Evolutionary conservation across 2,888 invertebrate genomes (phyloP), one percentile per base, ranked within the genome.

Genomic region (Euproctis similis): DNA sequence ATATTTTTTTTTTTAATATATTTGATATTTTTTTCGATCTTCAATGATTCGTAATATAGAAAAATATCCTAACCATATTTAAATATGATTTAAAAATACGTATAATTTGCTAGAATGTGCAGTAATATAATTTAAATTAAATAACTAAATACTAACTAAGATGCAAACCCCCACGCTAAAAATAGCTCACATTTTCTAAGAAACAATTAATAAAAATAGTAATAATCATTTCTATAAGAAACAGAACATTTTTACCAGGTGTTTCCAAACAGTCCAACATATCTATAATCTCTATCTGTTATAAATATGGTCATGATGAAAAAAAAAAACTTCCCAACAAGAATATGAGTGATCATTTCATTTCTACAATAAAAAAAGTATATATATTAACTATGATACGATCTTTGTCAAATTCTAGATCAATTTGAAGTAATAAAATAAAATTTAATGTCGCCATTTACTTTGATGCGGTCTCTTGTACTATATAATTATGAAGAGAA

Each of bases 361-460:
- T 64, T 62, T 53, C 42, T 35, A 31, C 56, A 65, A 63, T n/a
- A n/a, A n/a, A n/a, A n/a, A n/a, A n/a, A n/a, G n/a, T n/a, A n/a
- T n/a, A 64, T 59, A 72, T 53, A 52, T 63, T 59, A 61, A 73
- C 75, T 68, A 71, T 62, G 67, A 70, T 66, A 67, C 70, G 68
- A 72, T 74, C 72, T 71, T 77, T 70, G 73, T 74, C 77, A 76
- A 81, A 81, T 80, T 80, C 67, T 59, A 75, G 72, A 66, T n/a
- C 76, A 78, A 84, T 82, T 82, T 73, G 34, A 63, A 61, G 77
- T 67, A 78, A 80, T 84, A 82, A 84, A 82, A 82, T 75, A 74
- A 66, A 69, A 72, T 82, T 82, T 82, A 74, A 80, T 67, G 70
- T 77, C 76, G 68, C 81, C n/a, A 82, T 82, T 82, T 80, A 81